Evolutionary conservation across 1,140 invertebrate genomes (phyloP), one percentile per base, ranked within the genome.

Genomic region (Drosophila sp.): DNA sequence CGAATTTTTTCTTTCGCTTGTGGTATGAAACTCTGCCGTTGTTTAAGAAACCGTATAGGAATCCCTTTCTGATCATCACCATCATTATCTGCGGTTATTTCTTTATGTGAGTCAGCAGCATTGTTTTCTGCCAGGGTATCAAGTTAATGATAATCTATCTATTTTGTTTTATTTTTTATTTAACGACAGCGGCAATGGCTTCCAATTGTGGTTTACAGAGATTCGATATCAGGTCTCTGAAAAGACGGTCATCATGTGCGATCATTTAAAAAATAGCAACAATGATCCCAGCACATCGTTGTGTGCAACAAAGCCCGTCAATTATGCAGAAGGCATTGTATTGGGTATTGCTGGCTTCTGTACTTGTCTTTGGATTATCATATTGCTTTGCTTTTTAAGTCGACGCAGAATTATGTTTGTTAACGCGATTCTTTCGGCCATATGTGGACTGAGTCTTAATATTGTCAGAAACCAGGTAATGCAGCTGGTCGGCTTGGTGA

Each of bases 61-160:
- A 11, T 0, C 11, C 8, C 4, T 34, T 41, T 21, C 2, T 51
- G 6, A 4, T 48, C 4, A 43, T 40, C 7, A 36, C 27, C 0
- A 0, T 13, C 4, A 6, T 62, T 13, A 16, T 57, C 4, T 41
- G 7, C 7, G 36, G 46, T 7, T 18, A 18, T 8, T 63, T 62
- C 25, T 54, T 56, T 14, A 57, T 74, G 72, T 74, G 14, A 57
- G 72, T 69, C n/a, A n/a, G n/a, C n/a, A n/a, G n/a, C n/a, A n/a
- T n/a, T n/a, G n/a, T n/a, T n/a, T n/a, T n/a, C n/a, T n/a, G n/a
- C n/a, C n/a, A n/a, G n/a, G n/a, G n/a, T n/a, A n/a, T n/a, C n/a
- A n/a, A n/a, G n/a, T n/a, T n/a, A n/a, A n/a, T n/a, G n/a, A n/a
- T n/a, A n/a, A n/a, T n/a, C n/a, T n/a, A n/a, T n/a, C n/a, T n/a